A percentile compares a stretch with the other conserved stretches of the same genome.
phyloP scores from a whole-genome alignment of 92 coral and sea anemone genomes.

The Palythoa grandiflora region DNA sequence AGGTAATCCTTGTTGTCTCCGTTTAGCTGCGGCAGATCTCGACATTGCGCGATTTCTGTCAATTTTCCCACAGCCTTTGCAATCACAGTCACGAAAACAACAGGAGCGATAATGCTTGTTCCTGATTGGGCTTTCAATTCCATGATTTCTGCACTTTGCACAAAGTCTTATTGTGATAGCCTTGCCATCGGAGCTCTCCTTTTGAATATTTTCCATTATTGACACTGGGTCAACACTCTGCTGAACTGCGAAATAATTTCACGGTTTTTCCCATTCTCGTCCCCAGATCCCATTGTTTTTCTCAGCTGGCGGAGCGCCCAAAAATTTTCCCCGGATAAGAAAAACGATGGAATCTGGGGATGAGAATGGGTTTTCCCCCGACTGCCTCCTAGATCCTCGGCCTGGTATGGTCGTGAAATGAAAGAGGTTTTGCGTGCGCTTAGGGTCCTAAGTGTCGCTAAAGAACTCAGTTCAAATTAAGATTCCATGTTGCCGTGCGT shows the following conservation, averaged over 20 bases:
- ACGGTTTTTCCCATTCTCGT: neutral
- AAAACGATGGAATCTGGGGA: too few relatives aligned
- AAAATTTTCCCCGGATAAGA: too few relatives aligned
- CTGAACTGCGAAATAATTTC: neutral
- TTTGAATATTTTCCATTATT: neutral
- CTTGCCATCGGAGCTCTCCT: neutral
- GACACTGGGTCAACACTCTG: neutral
- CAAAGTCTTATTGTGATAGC: neutral
- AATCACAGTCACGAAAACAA: constrained; percentile 3
- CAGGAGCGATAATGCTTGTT: constrained; percentile 1
- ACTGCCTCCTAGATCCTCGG: neutral
- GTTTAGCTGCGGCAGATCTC: constrained; percentile 2
- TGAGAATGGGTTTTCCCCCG: neutral
- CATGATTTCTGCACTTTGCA: constrained; percentile 33
- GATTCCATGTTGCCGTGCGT: too few relatives aligned
- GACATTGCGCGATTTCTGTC: neutral
- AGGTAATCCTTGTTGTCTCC: neutral
- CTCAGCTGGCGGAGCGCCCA: too few relatives aligned
- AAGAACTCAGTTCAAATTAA: too few relatives aligned
- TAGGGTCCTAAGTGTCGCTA: too few relatives aligned
- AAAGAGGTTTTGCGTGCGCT: too few relatives aligned
- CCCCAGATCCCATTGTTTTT: too few relatives aligned
- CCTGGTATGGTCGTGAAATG: too few relatives aligned
- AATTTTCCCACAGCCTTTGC: neutral
- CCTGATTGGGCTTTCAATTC: constrained; percentile 7